Evolutionary conservation across 2,113 vertebrate species (phyloP), one percentile per base, ranked within the genome.

Genomic region (Taurulus bubalis): DNA sequence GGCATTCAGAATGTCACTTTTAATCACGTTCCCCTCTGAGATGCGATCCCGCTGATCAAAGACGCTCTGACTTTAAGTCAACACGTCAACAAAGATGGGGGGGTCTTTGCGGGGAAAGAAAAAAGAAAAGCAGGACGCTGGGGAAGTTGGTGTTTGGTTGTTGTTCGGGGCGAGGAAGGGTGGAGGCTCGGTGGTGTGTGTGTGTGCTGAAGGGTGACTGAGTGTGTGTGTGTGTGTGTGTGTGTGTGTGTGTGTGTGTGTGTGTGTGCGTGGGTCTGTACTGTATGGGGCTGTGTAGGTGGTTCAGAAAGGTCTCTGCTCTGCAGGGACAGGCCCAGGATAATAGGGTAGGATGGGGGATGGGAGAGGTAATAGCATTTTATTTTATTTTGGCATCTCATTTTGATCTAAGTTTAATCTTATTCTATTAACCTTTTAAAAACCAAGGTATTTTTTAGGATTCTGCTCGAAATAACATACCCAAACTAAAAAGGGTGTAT

Each of bases 1-100:
- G 58, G 90, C 90, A 87, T 93, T 92, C 85, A 80, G 85, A 94
- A 92, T 93, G 93, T 94, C 91, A 94, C 84, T 94, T 94, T 94
- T 92, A 93, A 92, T 95, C 90, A 92, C 84, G 56, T 84, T 87
- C 84, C 82, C 82, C 82, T 86, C 80, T 62, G 89, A 89, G 90
- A 91, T 87, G 62, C 63, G 87, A 93, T 94, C 82, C 89, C 38
- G 67, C 83, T 91, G 93, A 95, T 95, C 91, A 95, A 95, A 95
- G 89, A 91, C 53, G 18, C 69, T 45, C 67, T 60, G 84, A 85
- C 88, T 90, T 90, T 75, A 86, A 91, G 85, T 91, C 89, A 91
- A 89, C 85, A 82, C 42, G 71, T 87, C 87, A 88, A 90, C 85
- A 90, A 86, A 91, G 86, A 87, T 4, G 60, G 77, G 49, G 49